phyloP scores from a whole-genome alignment of 2,797 vertebrate genomes.

The Enteromius radiatus region DNA sequence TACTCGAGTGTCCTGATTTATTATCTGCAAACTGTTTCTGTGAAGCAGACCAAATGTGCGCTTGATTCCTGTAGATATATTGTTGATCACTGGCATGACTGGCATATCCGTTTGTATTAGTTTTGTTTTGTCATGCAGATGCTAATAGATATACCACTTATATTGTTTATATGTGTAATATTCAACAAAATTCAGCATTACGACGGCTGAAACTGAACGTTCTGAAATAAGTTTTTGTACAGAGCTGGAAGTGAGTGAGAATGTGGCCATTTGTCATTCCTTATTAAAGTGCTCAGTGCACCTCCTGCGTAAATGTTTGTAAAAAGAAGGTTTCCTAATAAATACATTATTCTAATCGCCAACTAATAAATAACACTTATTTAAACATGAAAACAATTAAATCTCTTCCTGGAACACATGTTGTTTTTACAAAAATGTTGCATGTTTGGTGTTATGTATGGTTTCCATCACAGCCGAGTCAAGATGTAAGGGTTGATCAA shows the following conservation, averaged over 20 bases:
- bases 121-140: slow-evolving; percentile 24
- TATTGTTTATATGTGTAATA: background rate
- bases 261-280: background rate
- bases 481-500: background rate
- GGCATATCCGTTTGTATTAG: background rate
- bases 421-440: slow-evolving; percentile 15
- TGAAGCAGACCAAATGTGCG: slow-evolving; percentile 6
- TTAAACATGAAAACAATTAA: slow-evolving; percentile 5
- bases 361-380: slow-evolving; percentile 13
- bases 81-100: background rate
- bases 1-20: background rate
- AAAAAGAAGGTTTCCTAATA: slow-evolving; percentile 6
- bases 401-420: background rate
- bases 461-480: background rate
- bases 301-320: background rate
- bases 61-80: slow-evolving; percentile 12
- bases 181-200: background rate
- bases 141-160: slow-evolving; percentile 16
- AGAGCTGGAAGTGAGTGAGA: background rate
- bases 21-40: background rate
- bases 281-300: slow-evolving; percentile 39
- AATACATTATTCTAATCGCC: background rate
- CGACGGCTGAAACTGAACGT: background rate
- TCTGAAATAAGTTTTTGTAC: slow-evolving; percentile 6
- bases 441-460: background rate